Evolutionary conservation across 2,888 invertebrate species (phyloP), one percentile per base, ranked within the genome.

Genomic region (Aricia artaxerxes): DNA sequence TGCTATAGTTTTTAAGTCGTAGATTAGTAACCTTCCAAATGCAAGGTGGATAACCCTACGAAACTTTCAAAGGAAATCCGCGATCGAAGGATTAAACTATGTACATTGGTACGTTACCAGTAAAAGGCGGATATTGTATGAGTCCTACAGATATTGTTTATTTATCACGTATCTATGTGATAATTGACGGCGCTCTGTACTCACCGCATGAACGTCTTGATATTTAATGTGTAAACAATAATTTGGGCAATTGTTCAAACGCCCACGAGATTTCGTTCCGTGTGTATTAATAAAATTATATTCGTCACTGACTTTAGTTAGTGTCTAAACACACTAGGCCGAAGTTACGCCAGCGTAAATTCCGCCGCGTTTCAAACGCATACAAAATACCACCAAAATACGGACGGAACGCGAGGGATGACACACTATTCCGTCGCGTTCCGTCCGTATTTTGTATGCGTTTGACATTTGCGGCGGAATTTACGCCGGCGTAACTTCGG

Each of bases 181-280:
- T 35, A 35, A 69, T 69, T 69, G 35, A 69, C 69, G 35, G 61
- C 61, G 13, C 61, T 61, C n/a, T 61, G 69, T 69, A 64, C 16
- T 44, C n/a, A 73, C n/a, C 9, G 44, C 44, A 44, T 73, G 9
- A 44, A 44, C 44, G 44, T 31, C n/a, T 44, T 73, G 73, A 44
- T 73, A 73, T 73, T 73, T 44, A 73, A 73, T 44, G n/a, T n/a
- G 73, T 73, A 73, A 73, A 44, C 73, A 73, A 73, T 24, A 73
- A 44, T 73, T 73, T 73, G 73, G 73, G 73, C 73, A 73, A 44
- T 24, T 44, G 73, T 73, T 73, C 73, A 73, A 73, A 73, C 73
- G 73, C 73, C 73, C 73, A 73, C 73, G 40, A 73, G n/a, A 73
- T 73, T 44, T 24, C 9, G 44, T 73, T 73, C 73, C 73, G 73